Conservation (phyloP, 2,797 vertebrate genomes). For the Aphelocoma californica region DNA sequence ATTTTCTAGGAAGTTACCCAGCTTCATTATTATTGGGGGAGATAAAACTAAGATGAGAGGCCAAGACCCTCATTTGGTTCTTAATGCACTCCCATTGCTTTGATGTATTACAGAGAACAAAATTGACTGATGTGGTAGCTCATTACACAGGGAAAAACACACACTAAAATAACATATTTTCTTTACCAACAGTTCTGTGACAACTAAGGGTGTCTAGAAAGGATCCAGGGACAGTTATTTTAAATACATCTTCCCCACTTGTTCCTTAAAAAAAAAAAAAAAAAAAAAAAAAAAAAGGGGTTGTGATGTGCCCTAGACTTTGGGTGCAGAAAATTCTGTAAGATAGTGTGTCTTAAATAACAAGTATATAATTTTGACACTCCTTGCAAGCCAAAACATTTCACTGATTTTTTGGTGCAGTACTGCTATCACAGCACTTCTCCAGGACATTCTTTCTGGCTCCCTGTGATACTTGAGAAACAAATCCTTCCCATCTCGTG, state of each 20-base stretch:
- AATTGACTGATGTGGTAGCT: conserved; percentile 45
- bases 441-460: neutral
- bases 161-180: conserved; percentile 28
- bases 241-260: neutral
- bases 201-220: neutral
- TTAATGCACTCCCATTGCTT: conserved; percentile 56
- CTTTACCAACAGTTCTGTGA: neutral
- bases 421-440: neutral
- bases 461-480: neutral
- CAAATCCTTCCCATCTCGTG: conserved; percentile 1
- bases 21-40: conserved; percentile 67
- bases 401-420: neutral
- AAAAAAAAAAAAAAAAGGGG: neutral
- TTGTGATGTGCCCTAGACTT: neutral
- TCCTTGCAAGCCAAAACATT: neutral
- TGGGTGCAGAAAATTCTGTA: neutral
- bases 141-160: conserved; percentile 45
- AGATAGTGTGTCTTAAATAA: neutral
- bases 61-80: conserved; percentile 62
- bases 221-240: neutral
- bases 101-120: conserved; percentile 54
- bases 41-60: conserved; percentile 69
- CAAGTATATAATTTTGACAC: neutral
- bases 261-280: neutral
- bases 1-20: conserved; percentile 69